Base-by-base conservation (phyloP, 2,888 invertebrate species). In the Cistogaster globosa region DNA sequence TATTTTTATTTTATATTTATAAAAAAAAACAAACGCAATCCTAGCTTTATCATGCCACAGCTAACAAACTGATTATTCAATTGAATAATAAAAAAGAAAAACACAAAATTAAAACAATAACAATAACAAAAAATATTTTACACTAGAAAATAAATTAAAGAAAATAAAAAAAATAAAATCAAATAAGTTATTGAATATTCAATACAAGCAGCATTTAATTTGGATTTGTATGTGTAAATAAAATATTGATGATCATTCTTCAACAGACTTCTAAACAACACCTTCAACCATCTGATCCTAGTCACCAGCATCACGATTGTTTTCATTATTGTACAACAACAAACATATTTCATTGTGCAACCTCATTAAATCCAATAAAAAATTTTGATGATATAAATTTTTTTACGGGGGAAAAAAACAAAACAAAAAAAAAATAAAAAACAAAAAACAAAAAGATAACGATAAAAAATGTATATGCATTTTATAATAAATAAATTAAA, bases 361-460 rank as follows among this genome's bases (percentile, higher is more conserved):
- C 82, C 85, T 76, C 71, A 85, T 85, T 82, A 79, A 85, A 75
- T 67, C 78, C 82, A 85, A 85, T 85, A 77, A 83, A 82, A n/a
- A 82, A 85, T 68, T 36, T 80, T 62, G 78, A 71, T 75, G 71
- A 74, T 58, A 84, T 53, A 69, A 69, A 67, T 63, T 71, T 81
- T 67, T 71, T 65, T n/a, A 16, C 32, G 32, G 32, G 5, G 6
- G 4, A 26, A 26, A 26, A 26, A 32, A 32, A 0, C 2, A 32
- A 18, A 14, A 36, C 26, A 36, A 57, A 53, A 51, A 76, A 45
- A 53, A 45, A 83, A 67, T 51, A 26, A n/a, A 57, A 71, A 75
- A 58, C 14, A 22, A 60, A 68, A 80, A 75, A 79, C 42, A 65
- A 60, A 71, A 74, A 26, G 11, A 42, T 12, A 42, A 26, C 45